Conservation (phyloP, 1,140 invertebrate species). For the Drosophila watanabei region DNA sequence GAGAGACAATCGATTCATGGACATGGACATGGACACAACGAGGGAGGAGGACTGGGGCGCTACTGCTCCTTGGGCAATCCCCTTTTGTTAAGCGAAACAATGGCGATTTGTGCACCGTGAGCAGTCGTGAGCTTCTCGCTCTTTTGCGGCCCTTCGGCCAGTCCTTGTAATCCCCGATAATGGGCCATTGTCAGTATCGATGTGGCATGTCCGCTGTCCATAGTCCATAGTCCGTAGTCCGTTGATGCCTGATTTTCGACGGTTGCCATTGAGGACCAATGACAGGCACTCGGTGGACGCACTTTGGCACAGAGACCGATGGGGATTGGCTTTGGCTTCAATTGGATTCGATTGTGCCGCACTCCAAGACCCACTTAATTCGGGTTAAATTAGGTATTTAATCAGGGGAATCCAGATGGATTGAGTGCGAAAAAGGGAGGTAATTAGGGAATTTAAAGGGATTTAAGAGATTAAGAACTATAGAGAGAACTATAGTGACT, state of each 20-base stretch:
- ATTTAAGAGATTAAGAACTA: not conserved
- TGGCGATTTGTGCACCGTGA: constrained; percentile 62
- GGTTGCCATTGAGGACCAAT: constrained; percentile 38
- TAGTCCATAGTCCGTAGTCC: not conserved
- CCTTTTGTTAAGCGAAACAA: constrained; percentile 60
- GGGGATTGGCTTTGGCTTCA: constrained; percentile 43
- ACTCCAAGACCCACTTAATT: constrained; percentile 51
- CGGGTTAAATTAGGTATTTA: constrained; percentile 36
- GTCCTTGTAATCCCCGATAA: constrained; percentile 76
- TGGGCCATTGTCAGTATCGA: constrained; percentile 71
- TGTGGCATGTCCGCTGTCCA: constrained; percentile 45
- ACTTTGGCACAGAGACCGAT: constrained; percentile 31
- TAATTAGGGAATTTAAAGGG: constrained; percentile 1
- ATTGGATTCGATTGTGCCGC: constrained; percentile 59
- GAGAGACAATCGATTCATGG: constrained; percentile 61
- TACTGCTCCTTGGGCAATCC: constrained; percentile 33
- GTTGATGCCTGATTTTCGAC: constrained; percentile 23
- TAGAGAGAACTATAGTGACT: not conserved
- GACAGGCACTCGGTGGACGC: constrained; percentile 43
- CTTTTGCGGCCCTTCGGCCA: constrained; percentile 20
- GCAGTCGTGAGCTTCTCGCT: constrained; percentile 18
- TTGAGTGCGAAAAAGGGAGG: constrained; percentile 11
- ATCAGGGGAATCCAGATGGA: not conserved
- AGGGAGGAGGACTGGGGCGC: constrained; percentile 8
- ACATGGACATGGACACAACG: constrained; percentile 42